Evolutionary conservation across 2,888 invertebrate species (phyloP).

Genomic region (Agrotis exclamationis): DNA sequence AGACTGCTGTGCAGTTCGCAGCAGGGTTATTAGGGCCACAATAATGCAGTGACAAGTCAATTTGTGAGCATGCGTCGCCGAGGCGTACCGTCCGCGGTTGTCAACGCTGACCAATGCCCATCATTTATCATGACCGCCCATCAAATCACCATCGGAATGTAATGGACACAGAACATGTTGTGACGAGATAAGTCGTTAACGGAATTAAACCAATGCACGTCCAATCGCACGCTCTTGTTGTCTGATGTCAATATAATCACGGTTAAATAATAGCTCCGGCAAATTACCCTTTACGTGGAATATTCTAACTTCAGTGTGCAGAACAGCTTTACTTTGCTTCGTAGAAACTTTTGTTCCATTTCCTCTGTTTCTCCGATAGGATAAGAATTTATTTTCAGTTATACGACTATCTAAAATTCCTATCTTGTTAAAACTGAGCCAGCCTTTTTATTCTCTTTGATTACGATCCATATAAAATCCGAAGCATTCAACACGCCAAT

Average conservation of each 20-base stretch:
- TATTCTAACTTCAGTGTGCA: conserved; percentile 14
- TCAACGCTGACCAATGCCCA: conserved; percentile 57
- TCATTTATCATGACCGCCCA: conserved; percentile 73
- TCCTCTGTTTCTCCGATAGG: conserved; percentile 18
- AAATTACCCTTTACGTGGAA: conserved; percentile 51
- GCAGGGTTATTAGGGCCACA: conserved; percentile 69
- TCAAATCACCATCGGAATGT: conserved; percentile 75
- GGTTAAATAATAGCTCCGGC: conserved; percentile 48
- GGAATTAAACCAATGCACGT: conserved; percentile 61
- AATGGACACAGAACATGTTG: conserved; percentile 64
- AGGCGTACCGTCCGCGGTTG: conserved; percentile 61
- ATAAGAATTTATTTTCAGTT: conserved; percentile 39
- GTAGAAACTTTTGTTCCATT: conserved; percentile 23
- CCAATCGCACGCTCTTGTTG: conserved; percentile 55
- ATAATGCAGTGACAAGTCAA: conserved; percentile 77
- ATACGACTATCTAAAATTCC: conserved; percentile 35
- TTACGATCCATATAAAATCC: conserved; percentile 56
- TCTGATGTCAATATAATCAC: conserved; percentile 62
- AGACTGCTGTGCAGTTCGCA: conserved; percentile 27
- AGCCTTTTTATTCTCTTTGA: conserved; percentile 49
- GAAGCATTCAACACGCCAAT: conserved; percentile 48
- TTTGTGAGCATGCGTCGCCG: conserved; percentile 68
- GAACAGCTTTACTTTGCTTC: conserved; percentile 23
- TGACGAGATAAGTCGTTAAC: conserved; percentile 60
- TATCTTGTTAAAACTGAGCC: conserved; percentile 38